Conservation (phyloP, 2,113 vertebrate genomes). For the Phyllostomus hastatus region DNA sequence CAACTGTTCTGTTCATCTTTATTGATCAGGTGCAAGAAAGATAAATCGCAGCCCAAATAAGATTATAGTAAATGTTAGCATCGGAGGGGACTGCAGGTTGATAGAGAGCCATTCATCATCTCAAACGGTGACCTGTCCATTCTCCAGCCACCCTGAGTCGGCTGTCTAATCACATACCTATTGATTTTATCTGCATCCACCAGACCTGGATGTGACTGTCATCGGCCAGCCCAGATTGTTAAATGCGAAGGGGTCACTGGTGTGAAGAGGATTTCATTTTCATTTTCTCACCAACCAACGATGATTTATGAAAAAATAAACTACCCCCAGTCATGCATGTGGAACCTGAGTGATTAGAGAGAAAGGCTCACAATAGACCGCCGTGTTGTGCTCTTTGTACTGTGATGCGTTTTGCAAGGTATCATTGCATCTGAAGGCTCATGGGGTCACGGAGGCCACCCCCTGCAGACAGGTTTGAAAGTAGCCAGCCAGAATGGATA, state of each 20-base stretch:
- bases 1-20: constrained; percentile 88
- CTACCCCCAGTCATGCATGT: background rate
- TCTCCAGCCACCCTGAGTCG: constrained; percentile 36
- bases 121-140: constrained; percentile 73
- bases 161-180: constrained; percentile 77
- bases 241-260: constrained; percentile 56
- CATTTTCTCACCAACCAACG: constrained; percentile 64
- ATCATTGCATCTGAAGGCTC: background rate
- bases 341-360: constrained; percentile 34
- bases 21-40: constrained; percentile 87
- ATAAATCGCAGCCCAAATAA: constrained; percentile 85
- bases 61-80: constrained; percentile 81
- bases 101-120: constrained; percentile 84
- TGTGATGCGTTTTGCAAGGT: background rate
- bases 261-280: constrained; percentile 76
- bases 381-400: constrained; percentile 32
- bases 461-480: background rate
- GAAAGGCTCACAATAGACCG: background rate
- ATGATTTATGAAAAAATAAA: constrained; percentile 79
- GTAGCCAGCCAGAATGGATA: background rate
- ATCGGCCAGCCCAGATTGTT: constrained; percentile 73
- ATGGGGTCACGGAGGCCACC: background rate
- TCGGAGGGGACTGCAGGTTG: constrained; percentile 72
- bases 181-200: constrained; percentile 75
- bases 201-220: constrained; percentile 71